Evolutionary conservation across 2,113 vertebrate genomes (phyloP).

Genomic region (Leucoraja erinaceus): DNA sequence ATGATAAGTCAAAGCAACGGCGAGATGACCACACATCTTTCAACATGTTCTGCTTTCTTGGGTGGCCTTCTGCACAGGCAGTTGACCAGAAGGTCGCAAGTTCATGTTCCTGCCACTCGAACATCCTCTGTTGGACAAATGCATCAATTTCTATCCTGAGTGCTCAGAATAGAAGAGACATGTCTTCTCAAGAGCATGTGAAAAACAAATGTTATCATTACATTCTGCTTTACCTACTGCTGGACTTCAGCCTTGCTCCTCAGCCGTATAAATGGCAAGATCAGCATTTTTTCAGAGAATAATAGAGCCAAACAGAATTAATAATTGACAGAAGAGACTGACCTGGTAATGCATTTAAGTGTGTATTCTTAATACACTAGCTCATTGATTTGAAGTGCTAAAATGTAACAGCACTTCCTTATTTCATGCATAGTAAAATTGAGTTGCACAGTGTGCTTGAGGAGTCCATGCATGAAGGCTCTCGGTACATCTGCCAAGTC

Average conservation of each 20-base stretch:
- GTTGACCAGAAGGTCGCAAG: slow-evolving; percentile 28
- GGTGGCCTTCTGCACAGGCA: slow-evolving; percentile 22
- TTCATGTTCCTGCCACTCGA: slow-evolving; percentile 33
- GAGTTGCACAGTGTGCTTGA: no score
- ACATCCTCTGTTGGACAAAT: not conserved
- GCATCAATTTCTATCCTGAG: not conserved
- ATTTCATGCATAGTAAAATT: no score
- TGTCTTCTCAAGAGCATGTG: no score
- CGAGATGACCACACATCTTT: slow-evolving; percentile 21
- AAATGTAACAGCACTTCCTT: no score
- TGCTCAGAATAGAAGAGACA: not conserved
- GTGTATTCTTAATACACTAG: no score
- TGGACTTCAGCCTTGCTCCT: not conserved
- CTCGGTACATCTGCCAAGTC: no score
- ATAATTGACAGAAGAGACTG: not conserved
- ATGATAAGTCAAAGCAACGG: not conserved
- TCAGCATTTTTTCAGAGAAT: not conserved
- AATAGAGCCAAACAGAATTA: not conserved
- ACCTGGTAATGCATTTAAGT: not conserved
- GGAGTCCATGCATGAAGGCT: no score
- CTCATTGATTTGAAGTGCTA: no score
- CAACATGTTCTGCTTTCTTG: slow-evolving; percentile 29
- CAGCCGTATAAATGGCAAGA: not conserved
- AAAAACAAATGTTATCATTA: not conserved
- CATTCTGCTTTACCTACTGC: not conserved